Conservation (phyloP, 2,113 vertebrate genomes). For the Arizona elegans region DNA sequence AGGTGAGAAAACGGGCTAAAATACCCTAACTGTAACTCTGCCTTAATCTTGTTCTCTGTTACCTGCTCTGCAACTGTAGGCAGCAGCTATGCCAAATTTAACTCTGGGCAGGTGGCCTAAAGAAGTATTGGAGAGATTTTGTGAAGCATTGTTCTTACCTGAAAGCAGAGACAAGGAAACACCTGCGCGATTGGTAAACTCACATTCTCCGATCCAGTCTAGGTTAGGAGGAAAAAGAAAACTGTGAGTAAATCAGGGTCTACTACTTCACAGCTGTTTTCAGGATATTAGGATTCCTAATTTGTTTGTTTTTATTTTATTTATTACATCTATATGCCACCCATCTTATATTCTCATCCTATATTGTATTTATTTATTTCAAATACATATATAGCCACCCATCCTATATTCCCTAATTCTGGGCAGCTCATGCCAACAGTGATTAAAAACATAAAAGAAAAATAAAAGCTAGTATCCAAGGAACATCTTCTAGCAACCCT, state of each 20-base stretch:
- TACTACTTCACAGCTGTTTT: neutral
- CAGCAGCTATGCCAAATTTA: neutral
- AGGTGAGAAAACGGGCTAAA: neutral
- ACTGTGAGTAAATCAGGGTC: neutral
- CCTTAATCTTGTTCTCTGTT: neutral
- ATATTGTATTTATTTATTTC: neutral
- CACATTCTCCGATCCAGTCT: conserved; percentile 65
- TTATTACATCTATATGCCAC: neutral
- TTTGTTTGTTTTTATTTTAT: neutral
- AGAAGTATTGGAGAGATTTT: neutral
- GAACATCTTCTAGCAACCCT: neutral
- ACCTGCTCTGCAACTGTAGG: neutral
- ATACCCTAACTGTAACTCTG: neutral
- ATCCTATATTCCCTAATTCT: neutral
- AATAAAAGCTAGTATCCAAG: neutral
- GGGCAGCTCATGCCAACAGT: neutral
- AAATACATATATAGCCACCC: neutral
- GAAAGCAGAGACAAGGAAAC: conserved; percentile 75
- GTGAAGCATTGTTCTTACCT: conserved; percentile 58
- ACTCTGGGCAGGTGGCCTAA: neutral
- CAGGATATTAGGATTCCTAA: neutral
- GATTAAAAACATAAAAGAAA: neutral
- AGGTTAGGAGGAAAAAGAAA: conserved; percentile 3
- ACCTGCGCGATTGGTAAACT: conserved; percentile 52
- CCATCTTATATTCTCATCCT: too few relatives aligned